Evolutionary conservation across 2,888 invertebrate species (phyloP).

Genomic region (Dolichopus griseipennis): DNA sequence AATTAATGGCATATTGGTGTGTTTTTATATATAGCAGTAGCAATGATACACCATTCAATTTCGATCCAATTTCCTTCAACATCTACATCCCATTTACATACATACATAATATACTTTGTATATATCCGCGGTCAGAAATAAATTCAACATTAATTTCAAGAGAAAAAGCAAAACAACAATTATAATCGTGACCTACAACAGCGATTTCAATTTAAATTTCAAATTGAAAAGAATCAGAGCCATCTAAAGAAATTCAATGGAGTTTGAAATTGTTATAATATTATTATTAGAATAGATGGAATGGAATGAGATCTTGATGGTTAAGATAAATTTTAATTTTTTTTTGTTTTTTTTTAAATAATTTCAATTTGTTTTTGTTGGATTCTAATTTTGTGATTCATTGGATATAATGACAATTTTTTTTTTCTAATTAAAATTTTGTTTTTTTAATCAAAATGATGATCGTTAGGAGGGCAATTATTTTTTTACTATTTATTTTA

Average conservation of each 20-base stretch:
- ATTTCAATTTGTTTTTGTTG: neutral
- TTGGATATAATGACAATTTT: constrained; percentile 1
- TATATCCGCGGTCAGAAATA: too few relatives aligned
- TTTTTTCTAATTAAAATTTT: constrained; percentile 2
- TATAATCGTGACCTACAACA: constrained; percentile 1
- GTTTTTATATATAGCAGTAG: too few relatives aligned
- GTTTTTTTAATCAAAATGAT: constrained; percentile 1
- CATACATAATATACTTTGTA: too few relatives aligned
- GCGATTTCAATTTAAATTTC: neutral
- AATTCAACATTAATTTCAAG: neutral
- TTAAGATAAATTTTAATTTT: too few relatives aligned
- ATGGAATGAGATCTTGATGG: neutral
- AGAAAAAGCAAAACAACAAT: neutral
- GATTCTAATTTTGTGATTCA: constrained; percentile 4
- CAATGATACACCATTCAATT: too few relatives aligned
- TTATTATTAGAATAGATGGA: too few relatives aligned
- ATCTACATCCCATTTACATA: too few relatives aligned
- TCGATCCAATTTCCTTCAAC: too few relatives aligned
- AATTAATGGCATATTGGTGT: too few relatives aligned
- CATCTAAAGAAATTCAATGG: too few relatives aligned
- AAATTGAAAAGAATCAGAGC: neutral
- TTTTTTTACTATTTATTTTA: neutral
- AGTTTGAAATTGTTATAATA: neutral
- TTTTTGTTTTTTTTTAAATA: too few relatives aligned
- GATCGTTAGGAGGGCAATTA: constrained; percentile 10